Evolutionary conservation across 2,113 vertebrate species (phyloP), one percentile per base, ranked within the genome.

Genomic region (Oceanodroma tethys): DNA sequence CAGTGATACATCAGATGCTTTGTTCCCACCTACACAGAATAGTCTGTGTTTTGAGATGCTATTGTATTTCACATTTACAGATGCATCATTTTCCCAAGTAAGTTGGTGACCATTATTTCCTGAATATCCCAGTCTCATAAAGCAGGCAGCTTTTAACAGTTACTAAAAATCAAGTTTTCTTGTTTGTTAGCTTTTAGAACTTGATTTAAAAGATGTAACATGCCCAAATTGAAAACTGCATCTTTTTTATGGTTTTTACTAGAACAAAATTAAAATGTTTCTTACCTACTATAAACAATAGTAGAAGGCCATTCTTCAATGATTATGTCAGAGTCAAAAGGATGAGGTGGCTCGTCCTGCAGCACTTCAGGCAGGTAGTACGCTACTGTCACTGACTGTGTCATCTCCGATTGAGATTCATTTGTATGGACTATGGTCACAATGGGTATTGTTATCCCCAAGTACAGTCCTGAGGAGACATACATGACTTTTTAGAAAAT

Each of bases 361-460:
- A 98, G 98, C 72, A 95, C 91, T 10, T 71, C 17, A 8, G 99
- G 99, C 80, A 99, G 98, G 97, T 98, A 98, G 81, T 99, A 99
- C 0, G 98, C 99, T 40, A 99, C 98, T 0, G 98, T 99, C 91
- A 99, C 98, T 0, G 97, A 92, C 34, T 90, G 95, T 0, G 91
- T 97, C 53, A 99, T 93, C 21, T 95, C 95, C 0, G 98, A 96
- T 2, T 96, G 98, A 9, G 78, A 88, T 50, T 98, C 98, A 3
- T 99, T 73, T 2, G 98, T 99, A 26, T 97, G 98, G 47, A 99
- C 98, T 40, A 99, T 97, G 22, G 99, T 99, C 90, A 99, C 94
- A 4, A 99, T 98, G 81, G 99, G 99, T 15, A 99, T 81, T 0
- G 98, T 99, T 98, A 99, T 98, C 16, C 99, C 99, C 93, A 99